Evolutionary conservation across 2,113 vertebrate species (phyloP), one percentile per base, ranked within the genome.

Genomic region (Narcine bancroftii): DNA sequence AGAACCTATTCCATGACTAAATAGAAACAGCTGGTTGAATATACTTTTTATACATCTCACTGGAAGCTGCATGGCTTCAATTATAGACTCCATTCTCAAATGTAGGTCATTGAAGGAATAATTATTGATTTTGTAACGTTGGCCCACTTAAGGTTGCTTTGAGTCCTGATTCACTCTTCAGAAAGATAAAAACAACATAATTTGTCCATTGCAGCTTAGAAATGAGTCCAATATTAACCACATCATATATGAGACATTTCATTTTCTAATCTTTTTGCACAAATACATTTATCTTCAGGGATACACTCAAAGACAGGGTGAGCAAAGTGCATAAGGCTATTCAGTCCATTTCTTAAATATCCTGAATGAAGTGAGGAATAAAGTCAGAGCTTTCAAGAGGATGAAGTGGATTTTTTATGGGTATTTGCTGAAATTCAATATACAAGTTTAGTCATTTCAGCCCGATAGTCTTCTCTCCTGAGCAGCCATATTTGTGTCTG

Each of bases 61-160:
- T n/a, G 85, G n/a, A 56, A 66, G 85, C 60, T 89, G 85, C 60
- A 26, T 89, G 85, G 56, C 39, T n/a, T 65, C n/a, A 89, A 42
- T n/a, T 89, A 56, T 24, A 66, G 6, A 42, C 6, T 89, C 56
- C 36, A n/a, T 26, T 63, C 85, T 42, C n/a, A 42, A 65, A 65
- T 45, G 36, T n/a, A 65, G 60, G 36, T n/a, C 85, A 89, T 6
- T 66, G n/a, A 65, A 11, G 15, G 56, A 36, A 39, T 36, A 42
- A 42, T 66, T 36, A 53, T 11, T 53, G 79, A 83, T 89, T 89
- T 19, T 36, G 19, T 89, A n/a, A 89, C 42, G 56, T 42, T 42
- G 60, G 17, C n/a, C n/a, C 19, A 36, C 56, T 26, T 1, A 39
- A 65, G 17, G 6, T 26, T 89, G 85, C 6, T n/a, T 65, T 39